Conservation (phyloP, 92 coral and sea anemone species). For the Palythoa caribaeorum region DNA sequence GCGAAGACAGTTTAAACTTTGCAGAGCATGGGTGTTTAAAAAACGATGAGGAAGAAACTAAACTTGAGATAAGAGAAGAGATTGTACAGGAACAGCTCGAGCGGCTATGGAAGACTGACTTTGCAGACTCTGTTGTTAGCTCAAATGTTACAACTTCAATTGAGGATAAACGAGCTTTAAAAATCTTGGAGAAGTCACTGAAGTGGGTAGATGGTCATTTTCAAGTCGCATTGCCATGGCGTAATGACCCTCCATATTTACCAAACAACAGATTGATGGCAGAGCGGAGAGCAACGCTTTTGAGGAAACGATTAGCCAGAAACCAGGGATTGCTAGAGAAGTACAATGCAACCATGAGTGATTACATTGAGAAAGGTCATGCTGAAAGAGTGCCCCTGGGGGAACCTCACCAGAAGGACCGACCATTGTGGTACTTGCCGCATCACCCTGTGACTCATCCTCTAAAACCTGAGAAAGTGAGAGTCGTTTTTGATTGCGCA, state of each 20-base stretch:
- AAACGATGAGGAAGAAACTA: slow-evolving; percentile 40
- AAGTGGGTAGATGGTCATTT: slow-evolving; percentile 54
- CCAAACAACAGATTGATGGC: slow-evolving; percentile 67
- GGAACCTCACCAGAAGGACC: no score
- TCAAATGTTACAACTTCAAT: slow-evolving; percentile 13
- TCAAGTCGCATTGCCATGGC: slow-evolving; percentile 72
- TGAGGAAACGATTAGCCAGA: slow-evolving; percentile 53
- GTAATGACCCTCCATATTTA: slow-evolving; percentile 48
- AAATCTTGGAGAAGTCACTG: slow-evolving; percentile 48
- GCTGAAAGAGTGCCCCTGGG: no score
- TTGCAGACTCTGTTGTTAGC: background rate
- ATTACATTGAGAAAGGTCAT: slow-evolving; percentile 19
- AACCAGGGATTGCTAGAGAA: slow-evolving; percentile 56
- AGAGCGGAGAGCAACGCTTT: slow-evolving; percentile 47
- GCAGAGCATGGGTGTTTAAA: background rate
- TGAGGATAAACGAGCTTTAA: slow-evolving; percentile 63
- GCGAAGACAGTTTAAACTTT: slow-evolving; percentile 13
- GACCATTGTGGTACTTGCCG: no score
- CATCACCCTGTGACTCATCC: no score
- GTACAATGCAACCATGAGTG: slow-evolving; percentile 61
- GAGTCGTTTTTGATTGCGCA: no score
- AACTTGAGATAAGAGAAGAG: slow-evolving; percentile 42
- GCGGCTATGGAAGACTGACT: slow-evolving; percentile 53
- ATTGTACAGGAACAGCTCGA: slow-evolving; percentile 59
- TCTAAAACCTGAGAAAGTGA: no score